phyloP scores from a whole-genome alignment of 2,113 vertebrate genomes.

The Pao palembangensis region DNA sequence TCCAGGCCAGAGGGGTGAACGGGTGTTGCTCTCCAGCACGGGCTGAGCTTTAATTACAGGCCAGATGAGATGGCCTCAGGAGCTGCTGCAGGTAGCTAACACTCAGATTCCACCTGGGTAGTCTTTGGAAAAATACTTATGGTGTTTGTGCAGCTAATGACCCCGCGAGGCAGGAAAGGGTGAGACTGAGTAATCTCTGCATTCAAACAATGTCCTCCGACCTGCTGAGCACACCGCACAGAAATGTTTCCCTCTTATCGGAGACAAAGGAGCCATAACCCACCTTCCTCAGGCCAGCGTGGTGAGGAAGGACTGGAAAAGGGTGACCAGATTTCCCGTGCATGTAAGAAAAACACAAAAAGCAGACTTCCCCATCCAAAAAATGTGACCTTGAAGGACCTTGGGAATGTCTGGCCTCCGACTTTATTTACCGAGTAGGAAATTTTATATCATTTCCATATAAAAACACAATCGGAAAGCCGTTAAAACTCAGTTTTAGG shows the following conservation, averaged over 20 bases:
- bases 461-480: too few relatives aligned
- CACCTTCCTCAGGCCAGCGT: conserved; percentile 16
- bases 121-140: conserved; percentile 4
- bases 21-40: conserved; percentile 5
- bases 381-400: conserved; percentile 10
- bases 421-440: not conserved
- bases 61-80: conserved; percentile 16
- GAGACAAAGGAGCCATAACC: conserved; percentile 49
- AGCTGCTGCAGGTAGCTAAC: conserved; percentile 16
- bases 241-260: conserved; percentile 35
- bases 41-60: conserved; percentile 19
- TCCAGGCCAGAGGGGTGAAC: conserved; percentile 1
- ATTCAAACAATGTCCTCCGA: conserved; percentile 54
- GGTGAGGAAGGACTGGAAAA: conserved; percentile 14
- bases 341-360: conserved; percentile 8
- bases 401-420: conserved; percentile 10
- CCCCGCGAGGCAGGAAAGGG: conserved; percentile 55
- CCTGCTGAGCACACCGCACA: conserved; percentile 30
- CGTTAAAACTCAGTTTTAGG: conserved; percentile 8
- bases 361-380: not conserved
- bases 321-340: conserved; percentile 35
- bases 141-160: conserved; percentile 16
- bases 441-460: too few relatives aligned
- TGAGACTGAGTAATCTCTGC: conserved; percentile 35
- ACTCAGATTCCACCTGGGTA: conserved; percentile 6